These are phyloP conservation scores for Aporophyla lueneburgensis DNA, from an alignment of 2,888 invertebrate genomes.

Conservation along the genomic window DNA sequence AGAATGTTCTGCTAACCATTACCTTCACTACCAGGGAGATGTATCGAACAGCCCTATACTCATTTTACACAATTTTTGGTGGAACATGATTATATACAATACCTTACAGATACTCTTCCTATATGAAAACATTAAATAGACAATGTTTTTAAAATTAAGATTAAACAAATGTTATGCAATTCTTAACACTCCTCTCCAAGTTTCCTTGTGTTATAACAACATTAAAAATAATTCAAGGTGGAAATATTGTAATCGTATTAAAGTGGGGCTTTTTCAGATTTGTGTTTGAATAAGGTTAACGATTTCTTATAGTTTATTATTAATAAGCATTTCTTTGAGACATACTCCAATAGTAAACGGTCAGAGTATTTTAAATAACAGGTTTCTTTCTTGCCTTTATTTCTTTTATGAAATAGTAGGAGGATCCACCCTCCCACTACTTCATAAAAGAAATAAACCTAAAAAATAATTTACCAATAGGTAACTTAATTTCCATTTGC, in stretches of 20 bases:
- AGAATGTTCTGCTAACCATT: conserved; percentile 5
- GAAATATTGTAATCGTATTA: not conserved
- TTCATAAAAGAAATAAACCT: not conserved
- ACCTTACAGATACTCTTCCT: conserved; percentile 5
- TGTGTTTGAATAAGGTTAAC: not conserved
- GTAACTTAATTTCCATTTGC: conserved; percentile 1
- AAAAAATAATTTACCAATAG: conserved; percentile 20
- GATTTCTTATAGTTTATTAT: no score
- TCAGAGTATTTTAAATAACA: not conserved
- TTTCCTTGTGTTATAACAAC: not conserved
- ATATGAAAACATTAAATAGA: conserved; percentile 2
- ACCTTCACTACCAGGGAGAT: not conserved
- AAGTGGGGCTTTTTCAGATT: not conserved
- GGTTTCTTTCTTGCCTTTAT: not conserved
- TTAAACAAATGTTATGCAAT: conserved; percentile 17
- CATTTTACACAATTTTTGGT: conserved; percentile 31
- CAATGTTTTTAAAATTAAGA: conserved; percentile 12
- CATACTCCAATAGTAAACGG: no score
- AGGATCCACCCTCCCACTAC: not conserved
- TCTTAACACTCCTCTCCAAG: conserved; percentile 23
- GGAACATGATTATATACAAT: conserved; percentile 11
- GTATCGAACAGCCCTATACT: conserved; percentile 13
- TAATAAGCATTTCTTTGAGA: no score
- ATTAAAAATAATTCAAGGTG: no score
- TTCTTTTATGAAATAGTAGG: no score